Evolutionary conservation across 2,888 invertebrate genomes (phyloP).

Genomic region (Ormyrus nitidulus): DNA sequence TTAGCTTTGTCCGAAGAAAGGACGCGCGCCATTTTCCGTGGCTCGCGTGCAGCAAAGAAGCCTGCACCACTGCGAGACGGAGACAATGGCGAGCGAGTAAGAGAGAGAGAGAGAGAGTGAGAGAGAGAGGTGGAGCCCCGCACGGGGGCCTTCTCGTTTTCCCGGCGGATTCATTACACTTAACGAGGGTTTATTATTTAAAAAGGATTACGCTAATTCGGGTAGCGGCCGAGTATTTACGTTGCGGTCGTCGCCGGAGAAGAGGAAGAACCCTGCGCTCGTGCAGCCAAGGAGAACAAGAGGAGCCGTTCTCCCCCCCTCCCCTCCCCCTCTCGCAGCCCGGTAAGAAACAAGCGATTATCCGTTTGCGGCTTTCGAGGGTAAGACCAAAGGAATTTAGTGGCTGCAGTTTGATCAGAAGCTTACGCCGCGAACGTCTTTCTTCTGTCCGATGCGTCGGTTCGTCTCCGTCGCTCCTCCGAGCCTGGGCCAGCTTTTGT

Average conservation of each 20-base stretch:
- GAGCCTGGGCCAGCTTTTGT: too few species aligned
- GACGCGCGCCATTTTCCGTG: not conserved
- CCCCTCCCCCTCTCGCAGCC: not conserved
- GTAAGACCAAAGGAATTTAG: slow-evolving; percentile 49
- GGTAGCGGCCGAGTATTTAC: slow-evolving; percentile 58
- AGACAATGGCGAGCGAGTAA: slow-evolving; percentile 1
- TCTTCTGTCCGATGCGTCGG: not conserved
- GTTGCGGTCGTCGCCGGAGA: slow-evolving; percentile 43
- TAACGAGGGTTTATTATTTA: slow-evolving; percentile 70
- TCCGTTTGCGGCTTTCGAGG: slow-evolving; percentile 61
- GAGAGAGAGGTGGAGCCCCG: not conserved
- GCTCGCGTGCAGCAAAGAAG: not conserved
- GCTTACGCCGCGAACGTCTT: slow-evolving; percentile 13
- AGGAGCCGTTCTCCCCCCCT: slow-evolving; percentile 3
- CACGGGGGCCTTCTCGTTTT: slow-evolving; percentile 52
- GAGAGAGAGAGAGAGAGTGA: not conserved
- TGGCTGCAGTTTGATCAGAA: slow-evolving; percentile 38
- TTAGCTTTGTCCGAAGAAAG: too few species aligned
- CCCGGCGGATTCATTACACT: slow-evolving; percentile 68
- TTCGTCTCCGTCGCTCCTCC: not conserved
- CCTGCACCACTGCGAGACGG: not conserved
- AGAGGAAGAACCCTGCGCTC: not conserved
- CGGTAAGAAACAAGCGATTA: slow-evolving; percentile 65
- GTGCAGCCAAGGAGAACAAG: not conserved
- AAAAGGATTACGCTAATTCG: slow-evolving; percentile 67